Conservation (phyloP, 30 jellyfish, hydroid and myxozoan species). For the Clytia hemisphaerica region DNA sequence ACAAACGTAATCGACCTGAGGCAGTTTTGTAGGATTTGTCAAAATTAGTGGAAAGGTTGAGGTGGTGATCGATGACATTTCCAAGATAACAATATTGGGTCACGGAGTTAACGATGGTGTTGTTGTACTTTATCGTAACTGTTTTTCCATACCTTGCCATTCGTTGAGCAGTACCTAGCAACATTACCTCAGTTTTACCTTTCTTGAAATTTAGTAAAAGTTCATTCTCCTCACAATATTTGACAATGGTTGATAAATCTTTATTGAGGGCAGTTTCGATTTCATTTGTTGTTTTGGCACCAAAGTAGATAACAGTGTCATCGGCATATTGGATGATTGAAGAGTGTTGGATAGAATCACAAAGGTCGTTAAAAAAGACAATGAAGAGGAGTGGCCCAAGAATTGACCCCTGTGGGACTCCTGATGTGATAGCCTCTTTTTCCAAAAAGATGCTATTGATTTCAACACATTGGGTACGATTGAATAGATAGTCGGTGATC, state of each 20-base stretch:
- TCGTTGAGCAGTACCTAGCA: conserved; percentile 50
- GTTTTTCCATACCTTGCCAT: conserved; percentile 35
- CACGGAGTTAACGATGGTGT: not conserved
- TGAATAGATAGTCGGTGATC: conserved; percentile 58
- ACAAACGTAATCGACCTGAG: conserved; percentile 50
- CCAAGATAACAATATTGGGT: no score
- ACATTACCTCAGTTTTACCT: conserved; percentile 45
- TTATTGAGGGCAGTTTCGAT: not conserved
- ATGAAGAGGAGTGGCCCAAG: not conserved
- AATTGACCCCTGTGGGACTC: not conserved
- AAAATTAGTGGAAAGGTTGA: conserved; percentile 16
- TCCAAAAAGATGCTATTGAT: not conserved
- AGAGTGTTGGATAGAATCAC: not conserved
- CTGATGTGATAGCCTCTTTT: not conserved
- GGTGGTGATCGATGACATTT: conserved; percentile 37
- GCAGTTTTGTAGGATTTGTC: conserved; percentile 36
- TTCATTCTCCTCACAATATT: conserved; percentile 33
- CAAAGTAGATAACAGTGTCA: conserved; percentile 9
- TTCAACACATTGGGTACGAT: conserved; percentile 21
- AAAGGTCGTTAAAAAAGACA: not conserved
- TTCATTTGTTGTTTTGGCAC: not conserved
- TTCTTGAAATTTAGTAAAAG: conserved; percentile 33
- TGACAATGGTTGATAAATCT: not conserved
- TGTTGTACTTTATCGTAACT: conserved; percentile 15
- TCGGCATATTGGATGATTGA: not conserved